phyloP scores from a whole-genome alignment of 2,888 invertebrate genomes.

The Aproaerema taeniolella region DNA sequence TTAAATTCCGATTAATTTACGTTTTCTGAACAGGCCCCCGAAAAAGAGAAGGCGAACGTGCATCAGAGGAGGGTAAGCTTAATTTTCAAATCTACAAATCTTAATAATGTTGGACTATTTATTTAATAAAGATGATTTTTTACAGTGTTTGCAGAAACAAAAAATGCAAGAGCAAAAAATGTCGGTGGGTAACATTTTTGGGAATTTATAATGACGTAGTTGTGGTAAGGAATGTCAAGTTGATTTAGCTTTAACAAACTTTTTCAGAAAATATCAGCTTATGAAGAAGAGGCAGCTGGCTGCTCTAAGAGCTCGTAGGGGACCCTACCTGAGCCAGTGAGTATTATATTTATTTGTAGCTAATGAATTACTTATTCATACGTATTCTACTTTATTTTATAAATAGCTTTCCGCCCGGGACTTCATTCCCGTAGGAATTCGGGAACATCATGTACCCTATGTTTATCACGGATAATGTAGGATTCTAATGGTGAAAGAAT shows the following conservation, averaged over 20 bases:
- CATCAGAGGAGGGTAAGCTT: conserved; percentile 46
- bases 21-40: conserved; percentile 11
- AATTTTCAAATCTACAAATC: not conserved
- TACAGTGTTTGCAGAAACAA: conserved; percentile 46
- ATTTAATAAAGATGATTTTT: conserved; percentile 9
- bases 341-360: too few species aligned
- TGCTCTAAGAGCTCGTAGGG: too few species aligned
- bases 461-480: too few species aligned
- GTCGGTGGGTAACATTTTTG: conserved; percentile 38
- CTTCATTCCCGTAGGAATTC: too few species aligned
- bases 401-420: too few species aligned
- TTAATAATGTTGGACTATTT: not conserved
- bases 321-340: too few species aligned
- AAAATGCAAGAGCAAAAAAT: conserved; percentile 44
- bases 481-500: too few species aligned
- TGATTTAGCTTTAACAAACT: not conserved
- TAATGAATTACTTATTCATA: too few species aligned
- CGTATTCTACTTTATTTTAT: too few species aligned
- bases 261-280: not conserved
- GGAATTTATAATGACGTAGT: too few species aligned
- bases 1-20: not conserved
- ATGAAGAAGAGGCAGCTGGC: not conserved
- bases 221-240: not conserved
- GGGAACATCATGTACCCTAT: too few species aligned
- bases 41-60: conserved; percentile 27